A percentile compares a stretch with the other conserved stretches of the same genome.
These are phyloP conservation scores for Urocolius indicus DNA, from an alignment of 2,113 vertebrate genomes.

Conservation along the genomic window DNA sequence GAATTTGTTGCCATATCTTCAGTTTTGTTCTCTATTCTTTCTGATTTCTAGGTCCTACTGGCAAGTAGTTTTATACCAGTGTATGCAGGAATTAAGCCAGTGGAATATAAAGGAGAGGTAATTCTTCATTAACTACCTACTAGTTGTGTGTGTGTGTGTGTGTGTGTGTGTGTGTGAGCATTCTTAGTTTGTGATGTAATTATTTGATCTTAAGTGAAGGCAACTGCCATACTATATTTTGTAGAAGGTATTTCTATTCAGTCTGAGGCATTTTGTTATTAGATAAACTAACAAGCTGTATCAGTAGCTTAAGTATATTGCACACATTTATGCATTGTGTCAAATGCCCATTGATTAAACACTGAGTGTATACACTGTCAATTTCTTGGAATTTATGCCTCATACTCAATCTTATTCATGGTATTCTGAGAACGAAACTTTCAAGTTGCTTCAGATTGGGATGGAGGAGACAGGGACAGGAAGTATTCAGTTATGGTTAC, in stretches of 20 bases:
- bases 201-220: neutral
- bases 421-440: neutral
- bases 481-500: neutral
- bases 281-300: neutral
- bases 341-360: neutral
- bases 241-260: neutral
- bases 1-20: neutral
- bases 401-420: neutral
- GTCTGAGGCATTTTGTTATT: neutral
- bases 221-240: neutral
- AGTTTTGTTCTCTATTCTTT: neutral
- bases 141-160: neutral
- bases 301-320: neutral
- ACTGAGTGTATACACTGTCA: neutral
- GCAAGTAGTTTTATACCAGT: constrained; percentile 92
- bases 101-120: constrained; percentile 92
- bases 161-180: neutral
- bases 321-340: neutral
- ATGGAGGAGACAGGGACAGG: neutral
- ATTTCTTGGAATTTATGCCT: neutral
- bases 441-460: neutral
- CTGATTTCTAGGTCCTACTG: constrained; percentile 80
- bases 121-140: neutral
- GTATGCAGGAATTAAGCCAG: constrained; percentile 85
- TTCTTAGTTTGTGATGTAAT: neutral